These are phyloP conservation scores for Aphis craccivora DNA, from an alignment of 1,140 invertebrate genomes.

Conservation along the genomic window DNA sequence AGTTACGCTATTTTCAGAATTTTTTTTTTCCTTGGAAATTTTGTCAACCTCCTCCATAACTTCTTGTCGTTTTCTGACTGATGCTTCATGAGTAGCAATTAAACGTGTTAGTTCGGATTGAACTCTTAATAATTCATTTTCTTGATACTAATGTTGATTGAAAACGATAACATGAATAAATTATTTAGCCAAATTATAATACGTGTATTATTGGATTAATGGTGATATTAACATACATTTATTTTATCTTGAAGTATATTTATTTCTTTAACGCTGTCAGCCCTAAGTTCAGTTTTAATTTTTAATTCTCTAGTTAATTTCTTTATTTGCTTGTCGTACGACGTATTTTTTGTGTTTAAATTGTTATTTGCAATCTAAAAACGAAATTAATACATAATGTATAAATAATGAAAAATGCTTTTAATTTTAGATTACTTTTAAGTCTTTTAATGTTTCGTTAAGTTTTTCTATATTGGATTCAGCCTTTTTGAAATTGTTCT, in stretches of 20 bases:
- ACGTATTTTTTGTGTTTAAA: constrained; percentile 39
- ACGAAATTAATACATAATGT: neutral
- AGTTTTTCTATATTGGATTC: constrained; percentile 38
- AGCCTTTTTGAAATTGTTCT: constrained; percentile 36
- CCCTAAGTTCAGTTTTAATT: constrained; percentile 49
- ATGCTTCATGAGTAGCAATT: constrained; percentile 15
- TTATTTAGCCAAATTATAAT: neutral
- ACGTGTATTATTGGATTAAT: neutral
- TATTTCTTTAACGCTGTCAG: constrained; percentile 27
- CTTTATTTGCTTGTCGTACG: constrained; percentile 48
- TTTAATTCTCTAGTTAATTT: constrained; percentile 48
- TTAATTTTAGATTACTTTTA: constrained; percentile 29
- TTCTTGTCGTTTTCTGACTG: constrained; percentile 4
- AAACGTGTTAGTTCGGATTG: constrained; percentile 33
- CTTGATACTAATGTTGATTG: constrained; percentile 16
- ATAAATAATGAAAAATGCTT: neutral
- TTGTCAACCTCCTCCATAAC: neutral
- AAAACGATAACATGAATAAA: neutral
- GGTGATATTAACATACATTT: constrained; percentile 6
- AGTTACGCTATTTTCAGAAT: neutral
- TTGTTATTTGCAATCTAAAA: constrained; percentile 34
- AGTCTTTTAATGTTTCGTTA: constrained; percentile 42
- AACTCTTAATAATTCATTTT: constrained; percentile 24
- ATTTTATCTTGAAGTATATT: constrained; percentile 45
- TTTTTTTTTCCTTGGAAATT: neutral